Conservation (phyloP, 2,888 invertebrate species). For the Eupithecia insigniata region DNA sequence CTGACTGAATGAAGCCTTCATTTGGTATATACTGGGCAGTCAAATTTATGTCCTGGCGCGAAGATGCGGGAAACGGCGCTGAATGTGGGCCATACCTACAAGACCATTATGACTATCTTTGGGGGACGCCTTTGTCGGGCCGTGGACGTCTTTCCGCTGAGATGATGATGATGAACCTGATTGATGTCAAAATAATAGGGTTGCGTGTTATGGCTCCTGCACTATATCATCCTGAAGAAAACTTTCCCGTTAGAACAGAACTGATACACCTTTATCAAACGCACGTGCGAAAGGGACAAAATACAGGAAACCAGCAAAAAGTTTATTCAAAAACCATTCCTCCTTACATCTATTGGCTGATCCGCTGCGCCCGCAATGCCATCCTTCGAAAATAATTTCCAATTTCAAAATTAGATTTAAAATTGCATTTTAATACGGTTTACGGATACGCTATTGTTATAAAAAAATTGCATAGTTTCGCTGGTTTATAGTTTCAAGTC, state of each 20-base stretch:
- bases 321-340: constrained; percentile 65
- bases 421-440: constrained; percentile 36
- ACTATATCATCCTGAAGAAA: constrained; percentile 67
- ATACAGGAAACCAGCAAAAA: constrained; percentile 66
- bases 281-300: constrained; percentile 62
- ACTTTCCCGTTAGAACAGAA: constrained; percentile 63
- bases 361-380: constrained; percentile 56
- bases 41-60: neutral
- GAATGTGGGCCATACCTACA: neutral
- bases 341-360: constrained; percentile 57
- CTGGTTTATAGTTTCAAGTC: constrained; percentile 44
- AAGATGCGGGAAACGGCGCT: neutral
- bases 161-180: neutral
- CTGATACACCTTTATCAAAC: constrained; percentile 50
- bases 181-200: neutral
- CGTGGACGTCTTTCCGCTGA: neutral
- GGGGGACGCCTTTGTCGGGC: neutral
- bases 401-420: constrained; percentile 53
- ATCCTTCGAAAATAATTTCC: constrained; percentile 37
- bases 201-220: constrained; percentile 47
- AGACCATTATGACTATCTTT: neutral
- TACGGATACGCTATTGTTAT: constrained; percentile 38
- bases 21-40: neutral
- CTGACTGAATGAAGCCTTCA: neutral
- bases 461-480: constrained; percentile 51